These are phyloP conservation scores for Petrocephalus schoutedeni DNA, from an alignment of 2,797 vertebrate species.

Conservation along the genomic window DNA sequence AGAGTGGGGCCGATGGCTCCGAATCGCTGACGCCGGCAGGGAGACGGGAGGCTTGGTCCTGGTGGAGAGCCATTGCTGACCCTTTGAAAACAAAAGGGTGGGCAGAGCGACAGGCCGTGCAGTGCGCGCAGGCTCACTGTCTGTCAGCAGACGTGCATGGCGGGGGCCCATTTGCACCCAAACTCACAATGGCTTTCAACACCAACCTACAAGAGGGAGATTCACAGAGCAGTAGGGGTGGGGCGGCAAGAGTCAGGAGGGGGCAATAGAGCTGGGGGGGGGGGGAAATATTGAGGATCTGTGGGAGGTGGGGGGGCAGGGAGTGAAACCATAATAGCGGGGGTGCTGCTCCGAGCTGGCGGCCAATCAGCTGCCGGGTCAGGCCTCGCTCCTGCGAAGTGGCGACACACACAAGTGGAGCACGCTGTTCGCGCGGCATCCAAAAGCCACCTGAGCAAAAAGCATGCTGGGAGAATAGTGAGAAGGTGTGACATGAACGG, in stretches of 20 bases:
- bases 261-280: not conserved
- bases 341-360: not conserved
- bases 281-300: not conserved
- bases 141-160: not conserved
- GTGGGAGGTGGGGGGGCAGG: not conserved
- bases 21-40: slow-evolving; percentile 37
- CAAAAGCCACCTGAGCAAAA: not conserved
- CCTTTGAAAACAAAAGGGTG: slow-evolving; percentile 1
- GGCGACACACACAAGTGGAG: not conserved
- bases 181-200: not conserved
- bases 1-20: slow-evolving; percentile 51
- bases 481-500: not conserved
- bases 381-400: not conserved
- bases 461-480: not conserved
- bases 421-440: not conserved
- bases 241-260: not conserved
- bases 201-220: not conserved
- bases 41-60: not conserved
- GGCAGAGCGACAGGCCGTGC: not conserved
- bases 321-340: not conserved
- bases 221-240: not conserved
- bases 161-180: not conserved
- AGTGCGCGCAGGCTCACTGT: not conserved
- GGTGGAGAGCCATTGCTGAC: not conserved
- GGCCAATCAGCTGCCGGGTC: not conserved